Base-by-base conservation (phyloP, 2,113 vertebrate species). In the Nothocercus julius region DNA sequence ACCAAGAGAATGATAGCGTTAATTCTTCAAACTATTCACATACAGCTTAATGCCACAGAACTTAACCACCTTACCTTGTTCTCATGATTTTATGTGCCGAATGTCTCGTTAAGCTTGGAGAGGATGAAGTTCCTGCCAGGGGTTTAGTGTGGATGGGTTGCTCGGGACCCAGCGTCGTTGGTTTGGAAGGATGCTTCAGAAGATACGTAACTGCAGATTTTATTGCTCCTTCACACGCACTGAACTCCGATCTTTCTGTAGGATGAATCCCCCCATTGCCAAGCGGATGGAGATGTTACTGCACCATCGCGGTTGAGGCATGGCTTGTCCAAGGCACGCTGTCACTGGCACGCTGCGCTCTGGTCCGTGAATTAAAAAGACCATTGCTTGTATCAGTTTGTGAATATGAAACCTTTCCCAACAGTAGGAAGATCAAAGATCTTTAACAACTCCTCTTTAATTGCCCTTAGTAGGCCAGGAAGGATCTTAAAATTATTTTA, bases 121-220 rank as follows among this genome's bases (percentile, higher is more conserved):
- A 51, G 38, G 36, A 14, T 0, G 4, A 83, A 15, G n/a, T 86
- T 58, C 34, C 40, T 51, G 56, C n/a, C 64, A 61, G 21, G 14
- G 7, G 21, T 18, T 45, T 62, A 9, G 13, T 20, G 27, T 49
- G 9, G 63, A 24, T 34, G 11, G 11, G 76, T 59, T 28, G 44
- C 27, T 45, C 34, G 21, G 12, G 61, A 61, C 47, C 11, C 34
- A 11, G 7, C 76, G 67, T 28, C 7, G 2, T 76, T 59, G 18
- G 7, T 77, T 80, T 88, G 61, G 51, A 53, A 77, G 15, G 34
- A 42, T 68, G 32, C 77, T 89, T 83, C 80, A 34, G 40, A 89
- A 67, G 34, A 40, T 1, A 4, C 6, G 0, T 0, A 5, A 30
- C 7, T 3, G 27, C 56, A 70, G 42, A 27, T 87, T 68, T 11